Evolutionary conservation across 2,113 vertebrate genomes (phyloP).

Genomic region (Natator depressus): DNA sequence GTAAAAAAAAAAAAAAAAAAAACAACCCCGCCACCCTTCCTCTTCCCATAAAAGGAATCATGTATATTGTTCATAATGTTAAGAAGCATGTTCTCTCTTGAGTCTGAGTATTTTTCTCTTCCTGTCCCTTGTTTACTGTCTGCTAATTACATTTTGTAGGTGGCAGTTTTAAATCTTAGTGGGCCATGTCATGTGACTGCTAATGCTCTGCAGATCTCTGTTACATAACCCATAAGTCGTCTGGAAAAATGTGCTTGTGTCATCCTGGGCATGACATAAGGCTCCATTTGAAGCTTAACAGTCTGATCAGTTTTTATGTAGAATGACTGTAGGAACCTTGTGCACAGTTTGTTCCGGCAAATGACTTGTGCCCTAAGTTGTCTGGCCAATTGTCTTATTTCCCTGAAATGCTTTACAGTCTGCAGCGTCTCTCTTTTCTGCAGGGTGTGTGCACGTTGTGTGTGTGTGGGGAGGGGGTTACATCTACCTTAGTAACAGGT

Average conservation of each 20-base stretch:
- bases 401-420: background rate
- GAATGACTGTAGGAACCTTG: conserved; percentile 47
- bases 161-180: conserved; percentile 71
- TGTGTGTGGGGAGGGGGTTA: background rate
- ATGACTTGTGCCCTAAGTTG: background rate
- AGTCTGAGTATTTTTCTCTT: background rate
- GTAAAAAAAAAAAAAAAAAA: background rate
- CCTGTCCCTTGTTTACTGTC: conserved; percentile 29
- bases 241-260: conserved; percentile 67
- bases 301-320: conserved; percentile 12
- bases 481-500: background rate
- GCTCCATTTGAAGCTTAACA: conserved; percentile 53
- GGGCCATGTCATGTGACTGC: conserved; percentile 57
- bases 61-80: fast-evolving
- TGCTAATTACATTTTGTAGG: conserved; percentile 66
- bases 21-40: fast-evolving
- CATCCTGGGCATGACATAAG: conserved; percentile 59
- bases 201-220: conserved; percentile 69
- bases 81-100: background rate
- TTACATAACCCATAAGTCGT: conserved; percentile 79
- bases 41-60: background rate
- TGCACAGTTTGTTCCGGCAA: conserved; percentile 51
- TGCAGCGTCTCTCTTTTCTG: background rate
- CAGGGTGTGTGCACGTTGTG: background rate
- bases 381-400: background rate